These are phyloP conservation scores for Ptilonorhynchus violaceus DNA, from an alignment of 2,113 vertebrate species.

Conservation along the genomic window DNA sequence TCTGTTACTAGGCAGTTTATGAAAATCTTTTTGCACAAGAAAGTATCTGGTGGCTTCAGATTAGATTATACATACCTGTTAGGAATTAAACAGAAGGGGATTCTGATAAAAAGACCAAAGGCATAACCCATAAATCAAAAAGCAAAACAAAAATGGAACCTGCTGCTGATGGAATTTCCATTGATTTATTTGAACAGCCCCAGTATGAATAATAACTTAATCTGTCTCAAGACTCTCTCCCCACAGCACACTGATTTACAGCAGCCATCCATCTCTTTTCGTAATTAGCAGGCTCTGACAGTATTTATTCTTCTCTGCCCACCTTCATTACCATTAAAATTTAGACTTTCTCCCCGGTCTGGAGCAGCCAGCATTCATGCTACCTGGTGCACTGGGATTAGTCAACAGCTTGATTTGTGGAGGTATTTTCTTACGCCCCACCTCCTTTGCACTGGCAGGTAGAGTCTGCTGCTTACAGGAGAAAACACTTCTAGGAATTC, in stretches of 20 bases:
- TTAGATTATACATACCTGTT: slow-evolving; percentile 40
- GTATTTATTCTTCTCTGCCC: slow-evolving; percentile 66
- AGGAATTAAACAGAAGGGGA: slow-evolving; percentile 36
- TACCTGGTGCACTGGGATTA: not conserved
- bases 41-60: slow-evolving; percentile 38
- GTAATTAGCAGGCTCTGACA: slow-evolving; percentile 64
- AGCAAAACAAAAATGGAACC: slow-evolving; percentile 47
- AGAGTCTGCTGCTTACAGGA: not conserved
- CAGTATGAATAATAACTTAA: slow-evolving; percentile 64
- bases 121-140: slow-evolving; percentile 58
- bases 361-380: not conserved
- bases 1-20: not conserved
- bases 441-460: not conserved
- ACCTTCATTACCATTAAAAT: slow-evolving; percentile 54
- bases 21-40: not conserved
- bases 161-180: slow-evolving; percentile 60
- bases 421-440: not conserved
- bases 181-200: slow-evolving; percentile 63
- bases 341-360: slow-evolving; percentile 30
- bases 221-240: slow-evolving; percentile 59
- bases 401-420: slow-evolving; percentile 36
- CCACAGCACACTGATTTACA: slow-evolving; percentile 60
- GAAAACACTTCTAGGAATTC: not conserved
- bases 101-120: slow-evolving; percentile 58
- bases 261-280: slow-evolving; percentile 58